A percentile compares a stretch with the other conserved stretches of the same genome.
phyloP scores from a whole-genome alignment of 2,113 vertebrate species.

The Thymallus thymallus region DNA sequence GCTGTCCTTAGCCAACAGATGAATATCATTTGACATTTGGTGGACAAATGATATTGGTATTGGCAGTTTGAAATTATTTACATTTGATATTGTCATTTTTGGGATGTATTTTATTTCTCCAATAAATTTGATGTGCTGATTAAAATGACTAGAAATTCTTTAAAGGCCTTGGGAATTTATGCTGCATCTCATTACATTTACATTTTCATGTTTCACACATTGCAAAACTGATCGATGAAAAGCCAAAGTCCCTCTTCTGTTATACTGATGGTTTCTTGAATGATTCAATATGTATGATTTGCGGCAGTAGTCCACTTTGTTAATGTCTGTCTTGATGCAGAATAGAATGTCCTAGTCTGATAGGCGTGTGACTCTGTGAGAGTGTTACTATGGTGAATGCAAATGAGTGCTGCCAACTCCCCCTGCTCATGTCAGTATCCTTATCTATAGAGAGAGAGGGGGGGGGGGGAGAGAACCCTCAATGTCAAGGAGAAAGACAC shows the following conservation, averaged over 20 bases:
- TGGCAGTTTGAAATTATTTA: background rate
- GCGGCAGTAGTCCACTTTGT: background rate
- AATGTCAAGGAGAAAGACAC: background rate
- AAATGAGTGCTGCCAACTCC: no score
- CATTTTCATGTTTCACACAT: background rate
- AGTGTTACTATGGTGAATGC: no score
- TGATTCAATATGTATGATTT: slow-evolving; percentile 10
- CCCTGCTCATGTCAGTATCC: no score
- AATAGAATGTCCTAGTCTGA: no score
- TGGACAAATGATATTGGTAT: slow-evolving; percentile 14
- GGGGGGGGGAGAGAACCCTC: background rate
- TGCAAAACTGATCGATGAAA: background rate
- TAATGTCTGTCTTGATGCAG: no score
- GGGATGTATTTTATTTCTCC: background rate
- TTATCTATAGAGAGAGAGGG: background rate
- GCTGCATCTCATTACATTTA: no score
- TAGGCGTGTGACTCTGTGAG: no score
- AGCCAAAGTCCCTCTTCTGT: background rate
- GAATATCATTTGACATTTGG: slow-evolving; percentile 55
- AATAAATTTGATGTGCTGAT: slow-evolving; percentile 22
- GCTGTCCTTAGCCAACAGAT: slow-evolving; percentile 39
- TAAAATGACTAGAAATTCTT: no score
- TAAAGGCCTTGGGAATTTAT: no score
- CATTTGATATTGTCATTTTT: background rate
- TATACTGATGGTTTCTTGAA: background rate